These are phyloP conservation scores for Dasyurus viverrinus DNA, from an alignment of 2,113 vertebrate genomes.

Conservation along the genomic window DNA sequence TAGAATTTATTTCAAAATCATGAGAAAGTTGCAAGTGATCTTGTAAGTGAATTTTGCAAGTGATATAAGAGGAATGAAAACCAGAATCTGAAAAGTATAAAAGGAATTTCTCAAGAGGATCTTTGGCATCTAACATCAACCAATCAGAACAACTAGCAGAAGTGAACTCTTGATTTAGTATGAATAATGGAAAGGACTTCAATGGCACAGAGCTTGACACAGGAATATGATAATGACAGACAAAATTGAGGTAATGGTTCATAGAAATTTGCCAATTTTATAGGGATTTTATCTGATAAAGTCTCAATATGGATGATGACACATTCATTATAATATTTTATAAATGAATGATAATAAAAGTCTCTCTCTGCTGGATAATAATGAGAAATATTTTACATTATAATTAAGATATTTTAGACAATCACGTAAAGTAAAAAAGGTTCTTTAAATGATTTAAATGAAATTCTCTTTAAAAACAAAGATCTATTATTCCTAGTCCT, in stretches of 20 bases:
- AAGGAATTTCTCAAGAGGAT: conserved; percentile 79
- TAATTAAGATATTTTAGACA: conserved; percentile 27
- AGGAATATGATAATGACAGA: conserved; percentile 56
- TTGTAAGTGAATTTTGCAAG: conserved; percentile 14
- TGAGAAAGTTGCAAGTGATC: conserved; percentile 72
- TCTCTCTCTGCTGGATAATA: background rate
- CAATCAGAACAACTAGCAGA: conserved; percentile 69
- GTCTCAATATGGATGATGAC: conserved; percentile 41
- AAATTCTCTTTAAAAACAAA: conserved; percentile 45
- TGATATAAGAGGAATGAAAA: conserved; percentile 88
- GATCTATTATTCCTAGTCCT: conserved; percentile 3
- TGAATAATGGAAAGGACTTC: background rate
- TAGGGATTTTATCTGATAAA: conserved; percentile 89
- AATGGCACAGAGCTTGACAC: conserved; percentile 62
- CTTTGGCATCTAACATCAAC: conserved; percentile 61
- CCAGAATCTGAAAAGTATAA: conserved; percentile 92
- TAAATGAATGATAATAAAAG: background rate
- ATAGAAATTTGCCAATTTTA: conserved; percentile 92
- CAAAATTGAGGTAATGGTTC: conserved; percentile 81
- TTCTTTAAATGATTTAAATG: conserved; percentile 32
- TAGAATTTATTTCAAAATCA: conserved; percentile 79
- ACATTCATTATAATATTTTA: background rate
- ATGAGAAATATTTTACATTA: conserved; percentile 25
- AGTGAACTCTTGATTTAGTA: conserved; percentile 64
- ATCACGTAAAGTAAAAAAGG: background rate